These are phyloP conservation scores for Cotesia vestalis DNA, from an alignment of 1,140 invertebrate species.

Conservation along the genomic window DNA sequence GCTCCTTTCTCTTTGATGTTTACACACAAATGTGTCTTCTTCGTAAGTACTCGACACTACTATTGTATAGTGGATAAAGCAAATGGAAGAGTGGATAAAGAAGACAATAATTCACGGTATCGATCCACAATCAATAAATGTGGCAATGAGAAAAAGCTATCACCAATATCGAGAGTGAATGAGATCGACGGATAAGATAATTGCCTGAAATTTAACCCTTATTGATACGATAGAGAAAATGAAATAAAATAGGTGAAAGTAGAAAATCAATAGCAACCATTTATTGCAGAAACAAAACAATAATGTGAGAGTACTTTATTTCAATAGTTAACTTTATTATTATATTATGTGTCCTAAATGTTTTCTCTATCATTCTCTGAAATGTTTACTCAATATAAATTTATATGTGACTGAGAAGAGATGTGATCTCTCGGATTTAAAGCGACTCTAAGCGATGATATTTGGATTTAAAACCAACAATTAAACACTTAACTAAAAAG, in stretches of 20 bases:
- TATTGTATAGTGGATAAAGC: no score
- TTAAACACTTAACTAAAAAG: no score
- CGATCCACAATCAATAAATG: background rate
- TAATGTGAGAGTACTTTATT: constrained; percentile 32
- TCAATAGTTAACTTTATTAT: constrained; percentile 10
- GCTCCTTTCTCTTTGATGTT: constrained; percentile 2
- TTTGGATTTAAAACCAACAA: no score
- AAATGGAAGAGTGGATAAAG: no score
- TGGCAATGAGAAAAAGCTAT: constrained; percentile 6
- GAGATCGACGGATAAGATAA: constrained; percentile 32
- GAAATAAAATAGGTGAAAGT: constrained; percentile 34
- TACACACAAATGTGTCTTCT: background rate
- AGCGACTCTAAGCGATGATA: no score
- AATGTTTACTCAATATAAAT: constrained; percentile 17
- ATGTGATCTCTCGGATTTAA: no score
- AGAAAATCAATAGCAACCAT: constrained; percentile 33
- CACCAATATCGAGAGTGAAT: constrained; percentile 20
- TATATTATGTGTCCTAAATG: background rate
- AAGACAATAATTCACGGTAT: constrained; percentile 9
- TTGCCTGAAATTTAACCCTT: constrained; percentile 34
- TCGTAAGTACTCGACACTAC: background rate
- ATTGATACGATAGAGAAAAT: constrained; percentile 32
- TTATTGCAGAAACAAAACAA: constrained; percentile 28
- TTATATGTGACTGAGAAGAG: background rate
- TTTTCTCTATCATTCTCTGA: background rate